Evolutionary conservation across 2,888 invertebrate species (phyloP).

Genomic region (Zelleria hepariella): DNA sequence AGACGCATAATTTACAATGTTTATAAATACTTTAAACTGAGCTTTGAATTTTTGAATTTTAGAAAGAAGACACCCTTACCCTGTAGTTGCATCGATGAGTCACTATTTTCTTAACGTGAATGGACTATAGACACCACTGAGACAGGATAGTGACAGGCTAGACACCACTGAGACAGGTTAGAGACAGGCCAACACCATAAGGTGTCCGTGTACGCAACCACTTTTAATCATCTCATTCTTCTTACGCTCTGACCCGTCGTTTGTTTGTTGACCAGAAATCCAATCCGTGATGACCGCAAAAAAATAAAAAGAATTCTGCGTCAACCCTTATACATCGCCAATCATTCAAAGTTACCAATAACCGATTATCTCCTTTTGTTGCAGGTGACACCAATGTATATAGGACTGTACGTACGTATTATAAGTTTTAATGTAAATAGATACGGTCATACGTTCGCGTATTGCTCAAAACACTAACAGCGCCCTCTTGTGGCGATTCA

Average conservation of each 20-base stretch:
- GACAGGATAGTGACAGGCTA: slow-evolving; percentile 9
- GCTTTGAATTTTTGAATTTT: not conserved
- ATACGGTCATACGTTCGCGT: not conserved
- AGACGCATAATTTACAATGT: not conserved
- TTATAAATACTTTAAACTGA: not conserved
- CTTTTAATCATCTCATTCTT: too few relatives aligned
- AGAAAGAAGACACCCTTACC: not conserved
- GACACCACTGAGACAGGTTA: not conserved
- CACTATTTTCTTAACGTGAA: slow-evolving; percentile 1
- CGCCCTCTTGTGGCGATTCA: too few relatives aligned
- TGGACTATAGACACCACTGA: slow-evolving; percentile 21
- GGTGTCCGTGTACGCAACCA: too few relatives aligned
- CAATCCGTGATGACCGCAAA: too few relatives aligned
- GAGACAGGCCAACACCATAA: too few relatives aligned
- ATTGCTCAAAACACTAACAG: slow-evolving; percentile 1
- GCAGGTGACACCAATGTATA: slow-evolving; percentile 4
- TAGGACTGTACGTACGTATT: not conserved
- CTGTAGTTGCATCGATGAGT: slow-evolving; percentile 4
- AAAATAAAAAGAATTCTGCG: too few relatives aligned
- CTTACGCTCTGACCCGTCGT: too few relatives aligned
- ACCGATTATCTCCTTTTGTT: not conserved
- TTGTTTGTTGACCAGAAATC: too few relatives aligned
- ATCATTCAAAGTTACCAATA: not conserved
- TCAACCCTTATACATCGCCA: too few relatives aligned
- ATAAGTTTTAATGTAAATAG: slow-evolving; percentile 2